These are phyloP conservation scores for Malurus alboscapulatus DNA, from an alignment of 2,113 vertebrate species.

Conservation along the genomic window DNA sequence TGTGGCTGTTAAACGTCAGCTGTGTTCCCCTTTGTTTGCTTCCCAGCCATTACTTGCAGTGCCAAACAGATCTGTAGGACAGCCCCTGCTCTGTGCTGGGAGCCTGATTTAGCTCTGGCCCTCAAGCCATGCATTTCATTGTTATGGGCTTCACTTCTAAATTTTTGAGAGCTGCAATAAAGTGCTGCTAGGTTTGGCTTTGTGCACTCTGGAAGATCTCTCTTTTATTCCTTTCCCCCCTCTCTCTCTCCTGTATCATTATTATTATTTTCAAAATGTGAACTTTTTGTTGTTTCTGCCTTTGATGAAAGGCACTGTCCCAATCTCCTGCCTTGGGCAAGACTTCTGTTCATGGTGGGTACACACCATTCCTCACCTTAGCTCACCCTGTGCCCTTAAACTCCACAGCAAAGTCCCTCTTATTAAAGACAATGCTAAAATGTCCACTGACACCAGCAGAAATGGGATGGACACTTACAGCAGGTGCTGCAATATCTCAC, in stretches of 20 bases:
- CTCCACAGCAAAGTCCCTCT: not conserved
- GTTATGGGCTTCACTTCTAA: not conserved
- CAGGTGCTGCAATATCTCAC: not conserved
- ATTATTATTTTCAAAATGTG: not conserved
- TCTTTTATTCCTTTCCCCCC: not conserved
- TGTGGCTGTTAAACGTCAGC: not conserved
- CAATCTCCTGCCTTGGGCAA: not conserved
- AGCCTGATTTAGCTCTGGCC: constrained; percentile 52
- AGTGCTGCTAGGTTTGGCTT: not conserved
- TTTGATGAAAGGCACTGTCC: not conserved
- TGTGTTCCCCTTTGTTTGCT: not conserved
- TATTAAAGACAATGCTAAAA: not conserved
- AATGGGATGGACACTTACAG: not conserved
- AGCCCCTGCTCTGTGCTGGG: constrained; percentile 20
- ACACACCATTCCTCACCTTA: not conserved
- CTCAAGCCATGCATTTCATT: constrained; percentile 30
- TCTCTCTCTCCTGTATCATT: too few relatives aligned
- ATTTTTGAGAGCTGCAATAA: constrained; percentile 20
- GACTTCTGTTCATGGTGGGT: not conserved
- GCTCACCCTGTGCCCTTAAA: not conserved
- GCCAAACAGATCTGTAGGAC: not conserved
- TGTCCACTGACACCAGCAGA: not conserved
- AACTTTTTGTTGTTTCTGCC: not conserved
- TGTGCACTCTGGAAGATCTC: not conserved
- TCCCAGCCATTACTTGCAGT: constrained; percentile 15